Evolutionary conservation across 2,888 invertebrate genomes (phyloP), one percentile per base, ranked within the genome.

Genomic region (Galeruca laticollis): DNA sequence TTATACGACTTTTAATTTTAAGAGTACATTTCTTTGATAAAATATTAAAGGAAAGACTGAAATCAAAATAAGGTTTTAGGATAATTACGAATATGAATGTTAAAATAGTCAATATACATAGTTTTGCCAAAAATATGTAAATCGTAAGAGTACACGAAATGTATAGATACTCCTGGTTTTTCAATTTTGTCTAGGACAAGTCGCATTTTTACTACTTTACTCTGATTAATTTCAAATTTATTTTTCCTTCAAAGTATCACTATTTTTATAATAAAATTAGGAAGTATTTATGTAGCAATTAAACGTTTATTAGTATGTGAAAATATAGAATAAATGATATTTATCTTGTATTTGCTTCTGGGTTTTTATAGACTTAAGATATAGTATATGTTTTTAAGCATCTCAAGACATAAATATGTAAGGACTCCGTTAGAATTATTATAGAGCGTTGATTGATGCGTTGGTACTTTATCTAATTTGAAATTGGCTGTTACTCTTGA

Each of bases 191-290:
- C 56, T 57, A 57, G 31, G 56, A 57, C 56, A 35, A 10, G 2
- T 18, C 18, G 56, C 11, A 75, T 69, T 75, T 65, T 69, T 67
- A 68, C 62, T 70, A 72, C 73, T 71, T 75, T 75, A 56, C 49
- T 73, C 72, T 63, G 68, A 75, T 78, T 68, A 61, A 72, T 73
- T 72, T 60, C 69, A 71, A 72, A 74, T 73, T 72, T 74, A 71
- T 33, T 20, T 52, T 57, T 35, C 71, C 72, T 63, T 73, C 72
- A 73, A 60, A 61, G 54, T 76, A 77, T 76, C 76, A 80, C 78
- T 81, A 81, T 81, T 80, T 81, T 81, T 81, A 77, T 80, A 77
- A 77, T 72, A 75, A 65, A 59, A 59, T 51, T 37, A 37, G 15
- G 59, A 60, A 68, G 60, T 75, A 69, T 69, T 70, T 75, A 70